A percentile compares a stretch with the other conserved stretches of the same genome.
These are phyloP conservation scores for Drosophila funebris DNA, from an alignment of 1,140 invertebrate genomes.

Conservation along the genomic window DNA sequence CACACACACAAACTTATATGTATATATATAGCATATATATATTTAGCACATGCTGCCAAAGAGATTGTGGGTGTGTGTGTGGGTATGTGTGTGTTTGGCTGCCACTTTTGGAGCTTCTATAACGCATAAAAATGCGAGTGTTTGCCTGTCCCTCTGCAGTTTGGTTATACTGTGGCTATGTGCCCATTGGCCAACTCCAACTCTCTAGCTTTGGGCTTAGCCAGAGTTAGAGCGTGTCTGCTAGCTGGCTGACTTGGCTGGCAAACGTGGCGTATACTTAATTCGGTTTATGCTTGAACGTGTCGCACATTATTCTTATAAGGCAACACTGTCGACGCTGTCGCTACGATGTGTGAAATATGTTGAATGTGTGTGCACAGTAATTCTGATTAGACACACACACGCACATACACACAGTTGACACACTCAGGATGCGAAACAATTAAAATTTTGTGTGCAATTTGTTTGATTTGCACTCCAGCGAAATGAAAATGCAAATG, in stretches of 20 bases:
- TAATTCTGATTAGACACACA: conserved; percentile 67
- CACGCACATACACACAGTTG: conserved; percentile 16
- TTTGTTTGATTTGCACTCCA: conserved; percentile 79
- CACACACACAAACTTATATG: neutral
- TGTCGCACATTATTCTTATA: conserved; percentile 80
- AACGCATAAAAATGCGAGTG: too few species aligned
- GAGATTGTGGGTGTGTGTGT: conserved; percentile 23
- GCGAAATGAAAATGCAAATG: conserved; percentile 71
- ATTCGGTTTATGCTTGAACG: conserved; percentile 80
- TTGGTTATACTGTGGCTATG: conserved; percentile 53
- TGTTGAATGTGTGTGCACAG: conserved; percentile 71
- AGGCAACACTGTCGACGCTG: conserved; percentile 18
- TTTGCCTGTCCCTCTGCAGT: conserved; percentile 18
- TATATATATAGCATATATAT: conserved; percentile 44
- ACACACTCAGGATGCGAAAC: conserved; percentile 55
- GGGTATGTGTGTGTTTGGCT: conserved; percentile 7
- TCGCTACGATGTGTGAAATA: conserved; percentile 75
- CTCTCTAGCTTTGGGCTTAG: neutral
- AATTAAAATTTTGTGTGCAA: conserved; percentile 72
- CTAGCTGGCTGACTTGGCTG: conserved; percentile 51
- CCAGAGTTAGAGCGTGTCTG: conserved; percentile 15
- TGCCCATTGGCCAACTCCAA: conserved; percentile 27
- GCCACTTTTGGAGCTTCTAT: too few species aligned
- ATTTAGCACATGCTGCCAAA: conserved; percentile 60
- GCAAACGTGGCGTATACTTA: conserved; percentile 81